Base-by-base conservation (phyloP, 2,888 invertebrate genomes). In the Protonemura montana region DNA sequence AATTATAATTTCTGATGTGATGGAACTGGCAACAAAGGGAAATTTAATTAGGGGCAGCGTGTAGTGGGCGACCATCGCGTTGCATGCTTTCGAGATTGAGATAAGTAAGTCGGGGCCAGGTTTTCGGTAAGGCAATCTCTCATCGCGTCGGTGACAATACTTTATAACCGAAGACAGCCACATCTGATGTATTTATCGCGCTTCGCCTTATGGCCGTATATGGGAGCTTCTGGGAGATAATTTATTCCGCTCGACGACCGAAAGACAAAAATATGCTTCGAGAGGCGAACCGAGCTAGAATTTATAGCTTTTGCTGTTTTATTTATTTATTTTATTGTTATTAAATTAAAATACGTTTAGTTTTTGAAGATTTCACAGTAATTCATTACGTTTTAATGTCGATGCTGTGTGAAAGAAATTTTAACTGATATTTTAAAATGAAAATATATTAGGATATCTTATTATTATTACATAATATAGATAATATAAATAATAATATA, bases 131-230 rank as follows among this genome's bases (percentile, higher is more conserved):
- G 35, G 82, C 41, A 26, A 83, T 83, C 42, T 26, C 82, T 83
- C 82, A 83, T 83, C 30, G 35, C 26, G 13, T n/a, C 82, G 6
- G 82, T 83, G 82, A 83, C 82, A 83, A 83, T 83, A 83, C 41
- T 26, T 83, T 83, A 83, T 83, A n/a, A n/a, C 25, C 41, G 41
- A 13, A 26, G 41, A 42, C 41, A 83, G 26, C n/a, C 42, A 6
- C 25, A 21, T 26, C 41, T 83, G 82, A 83, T 83, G 35, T 83
- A 41, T 83, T 83, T 83, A 83, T 83, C 35, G 26, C n/a, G n/a
- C 41, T 27, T 78, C 78, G 28, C 78, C 26, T 13, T 13, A 21
- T 59, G 59, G 16, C 59, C 59, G 1, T 59, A 10, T 59, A 59
- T 59, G 21, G 59, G 16, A 59, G 59, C 59, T 10, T 21, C 59